Percentiles rank a stretch among this genome's conserved stretches.
Evolutionary conservation across 2,113 vertebrate genomes (phyloP).

Genomic region (Ophthalmolycus amberensis): DNA sequence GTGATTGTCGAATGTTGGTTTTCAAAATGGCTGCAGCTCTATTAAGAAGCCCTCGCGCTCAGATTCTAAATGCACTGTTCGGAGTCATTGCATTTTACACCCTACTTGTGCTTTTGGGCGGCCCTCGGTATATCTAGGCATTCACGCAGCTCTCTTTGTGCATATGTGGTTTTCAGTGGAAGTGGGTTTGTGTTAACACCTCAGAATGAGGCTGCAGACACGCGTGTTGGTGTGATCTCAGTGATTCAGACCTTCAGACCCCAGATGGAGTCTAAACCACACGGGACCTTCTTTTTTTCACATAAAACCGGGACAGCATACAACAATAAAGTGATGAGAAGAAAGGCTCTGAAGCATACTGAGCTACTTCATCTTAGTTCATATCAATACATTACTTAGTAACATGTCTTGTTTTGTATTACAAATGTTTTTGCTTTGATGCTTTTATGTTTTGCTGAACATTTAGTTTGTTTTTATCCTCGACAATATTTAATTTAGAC

Average conservation of each 20-base stretch:
- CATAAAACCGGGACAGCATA: background rate
- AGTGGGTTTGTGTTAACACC: background rate
- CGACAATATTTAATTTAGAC: background rate
- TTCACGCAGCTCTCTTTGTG: background rate
- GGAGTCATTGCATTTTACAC: background rate
- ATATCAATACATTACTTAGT: background rate
- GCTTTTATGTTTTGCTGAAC: background rate
- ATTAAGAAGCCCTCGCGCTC: background rate
- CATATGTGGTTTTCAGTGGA: slow-evolving; percentile 12
- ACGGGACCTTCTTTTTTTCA: background rate
- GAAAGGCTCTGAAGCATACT: background rate
- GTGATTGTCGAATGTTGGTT: background rate
- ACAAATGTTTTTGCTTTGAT: background rate
- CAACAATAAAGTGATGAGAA: background rate
- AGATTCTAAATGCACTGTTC: background rate
- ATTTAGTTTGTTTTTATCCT: background rate
- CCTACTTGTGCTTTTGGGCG: background rate
- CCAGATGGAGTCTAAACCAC: slow-evolving; percentile 12
- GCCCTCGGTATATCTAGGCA: background rate
- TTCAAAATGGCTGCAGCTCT: slow-evolving; percentile 12
- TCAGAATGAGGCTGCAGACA: slow-evolving; percentile 4
- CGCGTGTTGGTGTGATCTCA: slow-evolving; percentile 10
- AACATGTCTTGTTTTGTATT: background rate
- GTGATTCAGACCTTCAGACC: slow-evolving; percentile 19
- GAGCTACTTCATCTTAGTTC: background rate